Evolutionary conservation across 2,113 vertebrate genomes (phyloP).

Genomic region (Lethenteron reissneri): DNA sequence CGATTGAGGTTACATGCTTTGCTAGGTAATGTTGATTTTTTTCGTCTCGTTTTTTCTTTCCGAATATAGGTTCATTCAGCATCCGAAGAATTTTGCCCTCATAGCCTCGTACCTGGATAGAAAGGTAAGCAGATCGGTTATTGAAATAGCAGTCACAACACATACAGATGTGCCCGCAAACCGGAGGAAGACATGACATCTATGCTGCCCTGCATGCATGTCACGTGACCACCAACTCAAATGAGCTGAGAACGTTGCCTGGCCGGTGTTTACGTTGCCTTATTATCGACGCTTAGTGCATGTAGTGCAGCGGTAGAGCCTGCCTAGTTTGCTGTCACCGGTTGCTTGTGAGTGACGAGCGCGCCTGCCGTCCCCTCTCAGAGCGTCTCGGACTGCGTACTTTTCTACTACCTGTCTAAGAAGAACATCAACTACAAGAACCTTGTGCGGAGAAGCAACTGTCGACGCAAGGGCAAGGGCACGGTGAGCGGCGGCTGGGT

Average conservation of each 20-base stretch:
- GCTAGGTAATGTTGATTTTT: constrained; percentile 11
- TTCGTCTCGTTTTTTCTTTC: constrained; percentile 15
- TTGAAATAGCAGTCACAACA: no score
- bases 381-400: constrained; percentile 84
- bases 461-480: constrained; percentile 69
- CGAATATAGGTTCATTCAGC: constrained; percentile 63
- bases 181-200: no score
- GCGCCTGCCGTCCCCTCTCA: constrained; percentile 14
- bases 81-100: constrained; percentile 93
- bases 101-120: constrained; percentile 91
- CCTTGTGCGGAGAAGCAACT: constrained; percentile 74
- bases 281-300: no score
- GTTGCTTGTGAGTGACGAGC: no score
- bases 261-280: no score
- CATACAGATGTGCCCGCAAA: no score
- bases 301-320: no score
- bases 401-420: constrained; percentile 97
- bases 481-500: constrained; percentile 31
- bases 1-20: not conserved
- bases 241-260: no score
- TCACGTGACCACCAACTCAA: no score
- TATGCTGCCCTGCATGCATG: no score
- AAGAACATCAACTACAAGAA: constrained; percentile 98
- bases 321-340: no score
- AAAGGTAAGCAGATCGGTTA: constrained; percentile 41